These are phyloP conservation scores for Lycocorax pyrrhopterus DNA, from an alignment of 2,113 vertebrate species.

Conservation along the genomic window DNA sequence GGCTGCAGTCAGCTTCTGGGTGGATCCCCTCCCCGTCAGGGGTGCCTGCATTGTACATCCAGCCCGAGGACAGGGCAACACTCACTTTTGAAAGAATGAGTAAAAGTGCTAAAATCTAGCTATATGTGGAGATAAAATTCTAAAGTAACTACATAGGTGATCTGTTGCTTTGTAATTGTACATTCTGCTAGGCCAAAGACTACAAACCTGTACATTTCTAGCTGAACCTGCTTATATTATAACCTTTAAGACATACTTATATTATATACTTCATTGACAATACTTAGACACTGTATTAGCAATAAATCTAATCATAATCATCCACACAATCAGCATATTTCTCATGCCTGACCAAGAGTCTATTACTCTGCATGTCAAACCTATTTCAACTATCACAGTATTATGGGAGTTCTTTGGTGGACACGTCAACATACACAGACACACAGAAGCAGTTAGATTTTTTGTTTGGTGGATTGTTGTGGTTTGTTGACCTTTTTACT, in stretches of 20 bases:
- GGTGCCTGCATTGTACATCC: not conserved
- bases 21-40: rapidly evolving
- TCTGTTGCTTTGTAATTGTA: not conserved
- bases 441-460: not conserved
- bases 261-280: not conserved
- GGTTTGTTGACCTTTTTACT: not conserved
- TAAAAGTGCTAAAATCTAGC: not conserved
- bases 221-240: not conserved
- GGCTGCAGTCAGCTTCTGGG: not conserved
- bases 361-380: not conserved
- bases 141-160: not conserved
- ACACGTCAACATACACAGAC: not conserved
- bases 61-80: not conserved
- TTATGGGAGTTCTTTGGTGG: constrained; percentile 28
- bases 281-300: not conserved
- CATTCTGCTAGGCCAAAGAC: not conserved
- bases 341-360: not conserved
- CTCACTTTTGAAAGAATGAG: not conserved
- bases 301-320: not conserved
- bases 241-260: not conserved
- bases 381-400: not conserved
- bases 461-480: not conserved
- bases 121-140: not conserved
- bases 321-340: not conserved
- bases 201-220: not conserved